phyloP scores from a whole-genome alignment of 1,140 invertebrate genomes.

The Charaxes varanes region DNA sequence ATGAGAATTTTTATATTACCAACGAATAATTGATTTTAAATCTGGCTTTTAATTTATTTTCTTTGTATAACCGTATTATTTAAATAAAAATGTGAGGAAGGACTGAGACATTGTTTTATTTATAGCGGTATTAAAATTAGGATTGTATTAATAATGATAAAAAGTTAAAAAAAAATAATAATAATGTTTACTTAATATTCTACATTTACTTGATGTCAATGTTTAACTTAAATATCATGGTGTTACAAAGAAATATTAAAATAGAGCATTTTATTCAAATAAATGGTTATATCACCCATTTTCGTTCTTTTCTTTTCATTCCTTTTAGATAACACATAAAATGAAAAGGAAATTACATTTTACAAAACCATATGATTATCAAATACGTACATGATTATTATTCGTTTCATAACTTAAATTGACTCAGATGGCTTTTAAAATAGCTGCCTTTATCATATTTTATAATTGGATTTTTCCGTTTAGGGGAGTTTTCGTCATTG shows the following conservation, averaged over 20 bases:
- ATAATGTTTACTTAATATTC: conserved; percentile 53
- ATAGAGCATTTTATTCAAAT: conserved; percentile 68
- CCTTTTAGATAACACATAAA: neutral
- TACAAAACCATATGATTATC: too few species aligned
- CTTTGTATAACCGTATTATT: conserved; percentile 72
- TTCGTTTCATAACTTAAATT: too few species aligned
- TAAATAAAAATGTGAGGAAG: conserved; percentile 65
- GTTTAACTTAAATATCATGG: conserved; percentile 65
- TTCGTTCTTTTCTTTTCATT: conserved; percentile 42
- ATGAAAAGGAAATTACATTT: neutral
- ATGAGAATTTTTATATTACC: conserved; percentile 72
- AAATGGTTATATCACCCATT: conserved; percentile 69
- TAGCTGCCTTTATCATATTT: too few species aligned
- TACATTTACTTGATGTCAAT: conserved; percentile 55
- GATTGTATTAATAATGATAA: conserved; percentile 31
- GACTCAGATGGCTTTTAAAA: too few species aligned
- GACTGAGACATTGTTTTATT: conserved; percentile 70
- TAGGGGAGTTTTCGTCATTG: too few species aligned
- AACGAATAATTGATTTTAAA: conserved; percentile 69
- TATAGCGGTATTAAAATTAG: conserved; percentile 40
- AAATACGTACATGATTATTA: too few species aligned
- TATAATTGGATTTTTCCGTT: too few species aligned
- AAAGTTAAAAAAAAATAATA: conserved; percentile 32
- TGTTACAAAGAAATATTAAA: conserved; percentile 69
- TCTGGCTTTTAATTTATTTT: conserved; percentile 71